Evolutionary conservation across 2,888 invertebrate species (phyloP).

Genomic region (Aphodius granarius): DNA sequence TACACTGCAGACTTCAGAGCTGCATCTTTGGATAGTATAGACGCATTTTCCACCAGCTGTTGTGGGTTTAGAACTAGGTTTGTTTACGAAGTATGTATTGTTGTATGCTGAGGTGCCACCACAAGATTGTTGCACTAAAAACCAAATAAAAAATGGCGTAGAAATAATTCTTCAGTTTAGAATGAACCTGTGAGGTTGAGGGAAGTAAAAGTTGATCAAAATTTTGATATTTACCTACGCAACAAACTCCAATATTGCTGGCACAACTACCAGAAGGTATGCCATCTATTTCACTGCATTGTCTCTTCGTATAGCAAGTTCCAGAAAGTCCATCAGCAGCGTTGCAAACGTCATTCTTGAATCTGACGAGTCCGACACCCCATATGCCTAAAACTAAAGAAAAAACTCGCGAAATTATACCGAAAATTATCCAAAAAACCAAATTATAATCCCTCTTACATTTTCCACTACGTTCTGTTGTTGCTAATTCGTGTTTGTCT

Average conservation of each 20-base stretch:
- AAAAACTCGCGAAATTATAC: too few species aligned
- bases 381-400: not conserved
- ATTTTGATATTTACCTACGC: slow-evolving; percentile 68
- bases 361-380: slow-evolving; percentile 58
- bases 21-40: slow-evolving; percentile 71
- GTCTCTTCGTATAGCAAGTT: slow-evolving; percentile 75
- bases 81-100: slow-evolving; percentile 83
- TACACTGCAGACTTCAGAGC: slow-evolving; percentile 71
- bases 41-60: slow-evolving; percentile 70
- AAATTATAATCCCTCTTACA: not conserved
- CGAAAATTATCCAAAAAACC: too few species aligned
- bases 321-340: slow-evolving; percentile 69
- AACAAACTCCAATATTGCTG: slow-evolving; percentile 74
- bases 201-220: not conserved
- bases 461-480: not conserved
- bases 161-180: not conserved
- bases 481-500: not conserved
- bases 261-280: slow-evolving; percentile 75
- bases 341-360: slow-evolving; percentile 70
- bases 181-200: not conserved
- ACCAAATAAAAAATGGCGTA: not conserved
- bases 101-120: slow-evolving; percentile 72
- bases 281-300: slow-evolving; percentile 73
- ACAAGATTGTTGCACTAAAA: slow-evolving; percentile 71
- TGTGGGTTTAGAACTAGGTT: slow-evolving; percentile 72